Conservation (phyloP, 2,797 vertebrate genomes). For the Calcarius lapponicus region DNA sequence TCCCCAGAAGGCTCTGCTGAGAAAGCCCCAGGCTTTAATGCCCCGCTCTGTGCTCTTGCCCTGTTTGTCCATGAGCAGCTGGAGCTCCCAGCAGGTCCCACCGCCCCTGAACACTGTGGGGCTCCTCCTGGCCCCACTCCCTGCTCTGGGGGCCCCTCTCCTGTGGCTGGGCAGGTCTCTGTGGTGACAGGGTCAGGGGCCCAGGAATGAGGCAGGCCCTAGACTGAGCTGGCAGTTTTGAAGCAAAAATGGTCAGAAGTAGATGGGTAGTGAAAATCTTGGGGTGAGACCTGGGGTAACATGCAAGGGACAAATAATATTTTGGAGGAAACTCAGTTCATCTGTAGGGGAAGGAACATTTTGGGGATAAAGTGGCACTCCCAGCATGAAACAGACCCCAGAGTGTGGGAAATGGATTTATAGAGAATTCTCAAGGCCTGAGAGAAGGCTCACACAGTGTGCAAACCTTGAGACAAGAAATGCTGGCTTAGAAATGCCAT, state of each 20-base stretch:
- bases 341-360: background rate
- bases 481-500: background rate
- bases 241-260: no score
- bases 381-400: background rate
- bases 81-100: conserved; percentile 75
- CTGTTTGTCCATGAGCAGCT: conserved; percentile 47
- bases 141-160: background rate
- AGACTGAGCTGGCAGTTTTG: background rate
- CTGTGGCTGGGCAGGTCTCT: background rate
- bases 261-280: rapidly evolving
- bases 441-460: no score
- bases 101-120: conserved; percentile 51
- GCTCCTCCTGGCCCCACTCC: no score
- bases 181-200: background rate
- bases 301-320: rapidly evolving
- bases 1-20: background rate
- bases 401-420: no score
- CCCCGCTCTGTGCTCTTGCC: background rate
- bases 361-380: background rate
- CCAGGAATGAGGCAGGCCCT: background rate
- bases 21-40: rapidly evolving
- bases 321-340: background rate
- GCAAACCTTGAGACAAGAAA: background rate
- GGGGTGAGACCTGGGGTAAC: background rate
- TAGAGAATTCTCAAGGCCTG: no score